phyloP scores from a whole-genome alignment of 2,888 invertebrate genomes.

The Melanostoma scalare region DNA sequence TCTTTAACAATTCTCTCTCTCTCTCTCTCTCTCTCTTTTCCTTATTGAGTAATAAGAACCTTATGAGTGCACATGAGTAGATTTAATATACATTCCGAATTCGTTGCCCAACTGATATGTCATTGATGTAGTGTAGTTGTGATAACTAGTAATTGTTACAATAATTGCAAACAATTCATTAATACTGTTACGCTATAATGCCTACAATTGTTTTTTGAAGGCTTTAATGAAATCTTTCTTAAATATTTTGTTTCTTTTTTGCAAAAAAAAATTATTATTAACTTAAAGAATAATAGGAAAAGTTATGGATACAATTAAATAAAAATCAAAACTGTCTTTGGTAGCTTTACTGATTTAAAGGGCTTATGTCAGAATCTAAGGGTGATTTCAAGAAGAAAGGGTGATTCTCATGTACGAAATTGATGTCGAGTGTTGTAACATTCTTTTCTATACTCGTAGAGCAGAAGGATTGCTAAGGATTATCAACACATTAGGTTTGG shows the following conservation, averaged over 20 bases:
- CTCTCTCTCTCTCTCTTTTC: not conserved
- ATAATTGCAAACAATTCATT: conserved; percentile 52
- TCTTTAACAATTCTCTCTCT: conserved; percentile 22
- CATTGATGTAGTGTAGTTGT: conserved; percentile 67
- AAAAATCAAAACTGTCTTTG: conserved; percentile 67
- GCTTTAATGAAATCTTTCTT: conserved; percentile 41
- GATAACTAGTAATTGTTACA: conserved; percentile 51
- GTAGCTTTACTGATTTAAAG: conserved; percentile 66
- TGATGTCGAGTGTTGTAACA: not conserved
- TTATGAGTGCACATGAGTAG: not conserved
- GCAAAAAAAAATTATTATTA: conserved; percentile 23
- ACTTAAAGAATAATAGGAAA: conserved; percentile 73
- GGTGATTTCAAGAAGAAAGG: not conserved
- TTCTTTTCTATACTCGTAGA: too few relatives aligned
- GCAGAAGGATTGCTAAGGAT: too few relatives aligned
- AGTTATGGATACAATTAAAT: conserved; percentile 66
- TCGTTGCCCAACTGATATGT: conserved; percentile 73
- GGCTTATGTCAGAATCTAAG: conserved; percentile 11
- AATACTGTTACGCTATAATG: conserved; percentile 65
- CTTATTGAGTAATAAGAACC: not conserved
- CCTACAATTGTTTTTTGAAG: conserved; percentile 23
- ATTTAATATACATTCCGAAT: conserved; percentile 40
- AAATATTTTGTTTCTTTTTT: conserved; percentile 43
- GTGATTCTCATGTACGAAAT: not conserved
- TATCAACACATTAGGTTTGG: too few relatives aligned